Evolutionary conservation across 2,888 invertebrate genomes (phyloP), one percentile per base, ranked within the genome.

Genomic region (Hoplodrina blanda): DNA sequence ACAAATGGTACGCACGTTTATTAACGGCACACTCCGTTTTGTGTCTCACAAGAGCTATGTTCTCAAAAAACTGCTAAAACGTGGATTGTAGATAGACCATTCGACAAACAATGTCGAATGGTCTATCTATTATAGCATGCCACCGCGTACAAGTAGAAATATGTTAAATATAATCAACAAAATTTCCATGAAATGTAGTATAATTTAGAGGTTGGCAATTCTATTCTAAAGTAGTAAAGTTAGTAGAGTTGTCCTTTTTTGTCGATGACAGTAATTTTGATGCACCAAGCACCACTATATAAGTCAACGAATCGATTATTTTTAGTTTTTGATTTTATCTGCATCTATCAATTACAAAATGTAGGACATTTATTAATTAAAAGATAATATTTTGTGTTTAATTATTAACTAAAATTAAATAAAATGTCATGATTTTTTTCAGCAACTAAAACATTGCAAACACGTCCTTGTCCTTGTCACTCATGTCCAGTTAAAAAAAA

Each of bases 401-500:
- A 30, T 15, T 11, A 41, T 8, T 8, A 46, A 19, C 4, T 20
- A 33, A 17, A 19, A 19, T 52, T 3, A 4, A 44, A 1, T 7
- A 7, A 2, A 13, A 17, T 30, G 5, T 17, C 8, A 3, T 13
- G 0, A 4, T 19, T 17, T 17, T 63, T 8, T 63, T 61, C 13
- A 4, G 19, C 44, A 54, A 63, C 46, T 49, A 62, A 54, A 55
- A 15, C 30, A n/a, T 13, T 44, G n/a, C 41, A 25, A 41, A 60
- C 15, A 67, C 33, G 54, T 62, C 61, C 52, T 62, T 67, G 61
- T 63, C 52, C 61, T 56, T 73, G 80, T 63, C 66, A 63, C 44
- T 62, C 19, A 57, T 57, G 76, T 46, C 33, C 50, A 70, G 56
- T 73, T 52, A 68, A 82, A 86, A 88, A 89, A 72, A 87, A 82